phyloP scores from a whole-genome alignment of 2,888 invertebrate genomes.

The Entomobrya proxima region DNA sequence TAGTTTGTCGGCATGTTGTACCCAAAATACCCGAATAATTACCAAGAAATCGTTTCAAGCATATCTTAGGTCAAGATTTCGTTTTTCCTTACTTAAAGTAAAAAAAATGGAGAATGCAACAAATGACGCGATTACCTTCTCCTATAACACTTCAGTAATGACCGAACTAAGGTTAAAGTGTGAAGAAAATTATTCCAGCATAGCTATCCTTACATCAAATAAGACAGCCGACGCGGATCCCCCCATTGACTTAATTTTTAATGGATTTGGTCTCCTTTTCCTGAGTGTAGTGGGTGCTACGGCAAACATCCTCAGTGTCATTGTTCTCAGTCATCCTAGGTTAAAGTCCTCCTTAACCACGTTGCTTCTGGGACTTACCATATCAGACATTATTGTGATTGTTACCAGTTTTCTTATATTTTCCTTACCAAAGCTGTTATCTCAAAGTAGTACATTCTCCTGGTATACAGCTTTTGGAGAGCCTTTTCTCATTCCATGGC shows the following conservation, averaged over 20 bases:
- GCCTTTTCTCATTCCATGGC: conserved; percentile 16
- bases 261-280: conserved; percentile 31
- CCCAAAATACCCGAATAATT: too few species aligned
- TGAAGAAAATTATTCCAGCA: too few species aligned
- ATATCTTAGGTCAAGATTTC: too few species aligned
- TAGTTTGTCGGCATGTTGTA: too few species aligned
- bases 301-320: conserved; percentile 45
- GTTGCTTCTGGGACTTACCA: conserved; percentile 52
- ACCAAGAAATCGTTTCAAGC: too few species aligned
- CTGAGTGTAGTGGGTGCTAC: conserved; percentile 25
- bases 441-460: not conserved
- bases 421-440: not conserved
- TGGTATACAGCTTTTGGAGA: not conserved
- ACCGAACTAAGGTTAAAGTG: too few species aligned
- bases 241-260: conserved; percentile 21
- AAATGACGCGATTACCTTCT: too few species aligned
- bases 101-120: too few species aligned
- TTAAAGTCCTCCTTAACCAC: conserved; percentile 47
- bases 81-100: too few species aligned
- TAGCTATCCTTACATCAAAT: not conserved
- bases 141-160: too few species aligned
- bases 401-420: conserved; percentile 37
- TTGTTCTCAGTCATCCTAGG: conserved; percentile 43
- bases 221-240: not conserved
- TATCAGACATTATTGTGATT: conserved; percentile 61